Percentiles rank a stretch among this genome's conserved stretches.
Conservation (phyloP, 2,888 invertebrate species). For the Napeogenes sylphis region DNA sequence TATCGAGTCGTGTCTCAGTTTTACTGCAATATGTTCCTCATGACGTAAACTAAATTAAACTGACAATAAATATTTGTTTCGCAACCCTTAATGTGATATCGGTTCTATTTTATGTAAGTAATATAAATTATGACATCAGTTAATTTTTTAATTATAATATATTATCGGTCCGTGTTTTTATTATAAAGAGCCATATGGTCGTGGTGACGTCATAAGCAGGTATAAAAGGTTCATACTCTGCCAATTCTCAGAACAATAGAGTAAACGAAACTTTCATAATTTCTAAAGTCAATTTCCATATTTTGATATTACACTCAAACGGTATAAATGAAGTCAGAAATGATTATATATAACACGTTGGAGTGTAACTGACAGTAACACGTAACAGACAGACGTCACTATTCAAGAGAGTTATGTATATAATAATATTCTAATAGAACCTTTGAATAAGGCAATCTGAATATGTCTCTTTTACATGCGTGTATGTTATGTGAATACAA, state of each 20-base stretch:
- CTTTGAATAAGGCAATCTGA: background rate
- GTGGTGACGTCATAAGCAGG: too few species aligned
- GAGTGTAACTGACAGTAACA: background rate
- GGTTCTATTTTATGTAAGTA: background rate
- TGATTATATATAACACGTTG: background rate
- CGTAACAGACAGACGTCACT: constrained; percentile 4
- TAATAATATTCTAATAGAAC: constrained; percentile 1
- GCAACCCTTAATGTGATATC: background rate
- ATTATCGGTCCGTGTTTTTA: too few species aligned
- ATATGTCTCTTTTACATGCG: background rate
- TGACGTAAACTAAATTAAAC: constrained; percentile 8
- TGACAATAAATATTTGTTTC: constrained; percentile 4
- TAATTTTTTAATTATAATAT: too few species aligned
- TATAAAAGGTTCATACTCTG: too few species aligned
- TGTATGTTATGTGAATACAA: too few species aligned
- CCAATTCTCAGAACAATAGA: too few species aligned
- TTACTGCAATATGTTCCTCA: constrained; percentile 1
- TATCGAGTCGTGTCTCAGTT: background rate
- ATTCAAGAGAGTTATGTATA: background rate
- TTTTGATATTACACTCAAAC: too few species aligned
- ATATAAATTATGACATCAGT: too few species aligned
- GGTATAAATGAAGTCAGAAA: background rate
- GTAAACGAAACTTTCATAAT: too few species aligned
- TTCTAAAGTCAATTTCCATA: too few species aligned
- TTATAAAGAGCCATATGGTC: too few species aligned